Evolutionary conservation across 2,113 vertebrate species (phyloP), one percentile per base, ranked within the genome.

Genomic region (Athene noctua): DNA sequence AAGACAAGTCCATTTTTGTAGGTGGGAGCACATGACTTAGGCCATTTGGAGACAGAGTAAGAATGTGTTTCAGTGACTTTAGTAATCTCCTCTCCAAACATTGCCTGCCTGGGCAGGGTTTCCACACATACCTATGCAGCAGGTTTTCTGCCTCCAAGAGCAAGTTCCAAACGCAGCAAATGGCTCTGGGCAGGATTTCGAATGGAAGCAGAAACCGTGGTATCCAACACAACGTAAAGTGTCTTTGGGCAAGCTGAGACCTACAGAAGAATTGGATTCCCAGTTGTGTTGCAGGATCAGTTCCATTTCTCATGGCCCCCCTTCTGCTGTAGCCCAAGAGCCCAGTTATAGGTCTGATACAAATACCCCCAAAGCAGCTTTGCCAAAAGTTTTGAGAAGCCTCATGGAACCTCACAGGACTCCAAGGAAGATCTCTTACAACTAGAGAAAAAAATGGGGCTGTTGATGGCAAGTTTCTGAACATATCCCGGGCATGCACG

Each of bases 221-320:
- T 88, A 21, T 8, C 71, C 63, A 77, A 96, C 2, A 71, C 96
- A 96, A 30, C 3, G 75, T 7, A 47, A 58, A 21, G 96, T 95
- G 79, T 95, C 96, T 36, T 55, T 93, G 75, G 96, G 82, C 68
- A 96, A 74, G 63, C 92, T 2, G 0, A 78, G 82, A 92, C 87
- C 96, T 97, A 9, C 25, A 34, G 88, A 70, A 83, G n/a, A 96
- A 93, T 5, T 21, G 30, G 14, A 71, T 83, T 90, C 59, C 51
- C 55, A 58, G 15, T 0, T 49, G 27, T 81, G 80, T 59, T 92
- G 67, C 65, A 81, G 57, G 47, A 67, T 67, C 38, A 62, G 47
- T 8, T 8, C 63, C 40, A n/a, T 71, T 80, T 73, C 72, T 83
- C 68, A 46, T 36, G 11, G n/a, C 32, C 58, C 68, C 83, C 51